A percentile compares a stretch with the other conserved stretches of the same genome.
phyloP scores from a whole-genome alignment of 2,113 vertebrate species.

The Tragelaphus strepsiceros region DNA sequence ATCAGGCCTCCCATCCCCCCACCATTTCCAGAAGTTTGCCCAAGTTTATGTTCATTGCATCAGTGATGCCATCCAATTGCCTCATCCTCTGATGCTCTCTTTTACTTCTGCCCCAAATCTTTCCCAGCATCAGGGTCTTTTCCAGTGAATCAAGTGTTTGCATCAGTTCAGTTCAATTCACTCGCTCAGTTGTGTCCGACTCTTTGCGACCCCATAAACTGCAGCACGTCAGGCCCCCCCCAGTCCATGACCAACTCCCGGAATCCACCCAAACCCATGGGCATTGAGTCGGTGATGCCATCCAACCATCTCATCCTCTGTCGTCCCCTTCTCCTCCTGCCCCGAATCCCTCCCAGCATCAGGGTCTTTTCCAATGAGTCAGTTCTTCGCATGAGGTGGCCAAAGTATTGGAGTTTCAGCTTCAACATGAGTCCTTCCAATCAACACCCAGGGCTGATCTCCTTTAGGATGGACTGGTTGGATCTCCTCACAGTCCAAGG shows the following conservation, averaged over 20 bases:
- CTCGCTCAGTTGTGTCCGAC: rapidly evolving
- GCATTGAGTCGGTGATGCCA: background rate
- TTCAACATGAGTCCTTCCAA: too few relatives aligned
- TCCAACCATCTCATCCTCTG: background rate
- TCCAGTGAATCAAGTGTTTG: background rate
- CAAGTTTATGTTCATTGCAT: background rate
- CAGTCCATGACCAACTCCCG: background rate
- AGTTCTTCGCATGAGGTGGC: too few relatives aligned
- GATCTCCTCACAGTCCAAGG: background rate
- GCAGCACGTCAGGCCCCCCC: rapidly evolving
- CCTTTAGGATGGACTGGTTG: too few relatives aligned
- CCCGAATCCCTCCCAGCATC: background rate
- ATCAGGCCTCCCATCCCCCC: background rate
- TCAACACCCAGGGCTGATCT: too few relatives aligned
- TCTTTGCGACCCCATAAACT: background rate
- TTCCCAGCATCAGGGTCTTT: background rate
- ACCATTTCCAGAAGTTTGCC: background rate
- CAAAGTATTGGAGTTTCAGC: too few relatives aligned
- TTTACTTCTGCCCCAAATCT: background rate
- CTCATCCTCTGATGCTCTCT: background rate
- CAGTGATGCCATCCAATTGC: background rate
- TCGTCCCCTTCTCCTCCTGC: background rate
- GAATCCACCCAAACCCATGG: background rate
- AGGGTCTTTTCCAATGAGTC: background rate
- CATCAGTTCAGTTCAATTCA: background rate